Percentiles rank a stretch among this genome's conserved stretches.
Conservation (phyloP, 2,797 vertebrate genomes). For the Sebastes hubbsi region DNA sequence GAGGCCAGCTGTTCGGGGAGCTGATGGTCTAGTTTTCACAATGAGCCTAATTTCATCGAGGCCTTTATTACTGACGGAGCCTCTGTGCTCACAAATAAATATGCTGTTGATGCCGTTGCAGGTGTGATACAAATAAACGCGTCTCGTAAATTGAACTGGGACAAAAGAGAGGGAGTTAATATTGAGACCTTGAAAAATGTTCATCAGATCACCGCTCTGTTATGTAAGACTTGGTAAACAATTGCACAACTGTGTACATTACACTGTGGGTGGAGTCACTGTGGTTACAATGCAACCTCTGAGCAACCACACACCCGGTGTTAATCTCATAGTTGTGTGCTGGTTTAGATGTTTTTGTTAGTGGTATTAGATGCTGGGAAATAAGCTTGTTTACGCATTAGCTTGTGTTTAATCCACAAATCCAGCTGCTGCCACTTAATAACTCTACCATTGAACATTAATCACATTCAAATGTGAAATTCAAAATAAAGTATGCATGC, state of each 20-base stretch:
- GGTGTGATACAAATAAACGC: background rate
- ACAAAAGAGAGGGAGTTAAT: background rate
- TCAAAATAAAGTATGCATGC: background rate
- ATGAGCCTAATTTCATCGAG: slow-evolving; percentile 18
- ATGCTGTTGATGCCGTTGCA: background rate
- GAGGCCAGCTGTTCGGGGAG: slow-evolving; percentile 45
- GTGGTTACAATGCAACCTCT: background rate
- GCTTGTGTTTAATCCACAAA: background rate
- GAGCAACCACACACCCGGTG: background rate
- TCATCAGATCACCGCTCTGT: background rate
- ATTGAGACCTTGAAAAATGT: background rate
- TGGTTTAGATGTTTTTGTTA: background rate
- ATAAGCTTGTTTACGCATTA: background rate
- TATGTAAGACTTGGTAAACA: background rate
- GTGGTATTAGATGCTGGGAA: background rate
- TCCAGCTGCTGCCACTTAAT: background rate
- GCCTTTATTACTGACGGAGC: background rate
- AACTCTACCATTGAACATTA: background rate
- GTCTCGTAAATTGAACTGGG: background rate
- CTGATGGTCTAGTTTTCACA: slow-evolving; percentile 37
- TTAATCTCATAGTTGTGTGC: background rate
- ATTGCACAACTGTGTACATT: background rate
- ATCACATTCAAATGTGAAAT: background rate
- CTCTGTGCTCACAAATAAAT: background rate
- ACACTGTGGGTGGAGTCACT: background rate